A percentile compares a stretch with the other conserved stretches of the same genome.
Evolutionary conservation across 2,797 vertebrate species (phyloP).

Genomic region (Pterois miles): DNA sequence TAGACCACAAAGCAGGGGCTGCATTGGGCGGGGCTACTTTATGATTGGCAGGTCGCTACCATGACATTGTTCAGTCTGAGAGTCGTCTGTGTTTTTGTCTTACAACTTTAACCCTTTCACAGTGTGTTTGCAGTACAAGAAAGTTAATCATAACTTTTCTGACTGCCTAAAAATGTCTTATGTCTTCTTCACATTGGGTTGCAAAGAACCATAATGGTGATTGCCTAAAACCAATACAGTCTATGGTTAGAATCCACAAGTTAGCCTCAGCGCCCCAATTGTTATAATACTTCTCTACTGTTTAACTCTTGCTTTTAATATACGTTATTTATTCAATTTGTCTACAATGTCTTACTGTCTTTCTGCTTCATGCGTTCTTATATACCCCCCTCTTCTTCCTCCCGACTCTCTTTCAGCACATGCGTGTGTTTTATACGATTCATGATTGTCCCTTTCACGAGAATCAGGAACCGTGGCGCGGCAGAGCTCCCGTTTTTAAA

Average conservation of each 20-base stretch:
- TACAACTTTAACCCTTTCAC: no score
- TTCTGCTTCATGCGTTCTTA: not conserved
- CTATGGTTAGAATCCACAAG: not conserved
- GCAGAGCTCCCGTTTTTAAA: slow-evolving; percentile 70
- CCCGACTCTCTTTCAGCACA: slow-evolving; percentile 19
- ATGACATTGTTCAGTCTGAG: no score
- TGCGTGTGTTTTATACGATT: slow-evolving; percentile 42
- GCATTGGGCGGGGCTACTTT: no score
- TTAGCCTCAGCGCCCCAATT: not conserved
- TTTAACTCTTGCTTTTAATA: slow-evolving; percentile 9
- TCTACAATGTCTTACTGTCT: not conserved
- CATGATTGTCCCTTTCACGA: slow-evolving; percentile 59
- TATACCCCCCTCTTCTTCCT: not conserved
- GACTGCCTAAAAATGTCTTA: no score
- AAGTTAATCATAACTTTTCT: no score
- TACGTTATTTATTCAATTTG: not conserved
- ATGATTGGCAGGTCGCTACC: no score
- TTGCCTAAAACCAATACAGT: no score
- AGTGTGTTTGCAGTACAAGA: no score
- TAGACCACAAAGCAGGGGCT: no score
- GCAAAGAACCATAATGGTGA: no score
- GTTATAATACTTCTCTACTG: not conserved
- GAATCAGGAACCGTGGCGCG: slow-evolving; percentile 35
- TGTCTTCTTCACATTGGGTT: no score
- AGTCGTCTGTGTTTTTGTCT: no score